Evolutionary conservation across 2,888 invertebrate species (phyloP).

Genomic region (Trypoxylon attenuatum): DNA sequence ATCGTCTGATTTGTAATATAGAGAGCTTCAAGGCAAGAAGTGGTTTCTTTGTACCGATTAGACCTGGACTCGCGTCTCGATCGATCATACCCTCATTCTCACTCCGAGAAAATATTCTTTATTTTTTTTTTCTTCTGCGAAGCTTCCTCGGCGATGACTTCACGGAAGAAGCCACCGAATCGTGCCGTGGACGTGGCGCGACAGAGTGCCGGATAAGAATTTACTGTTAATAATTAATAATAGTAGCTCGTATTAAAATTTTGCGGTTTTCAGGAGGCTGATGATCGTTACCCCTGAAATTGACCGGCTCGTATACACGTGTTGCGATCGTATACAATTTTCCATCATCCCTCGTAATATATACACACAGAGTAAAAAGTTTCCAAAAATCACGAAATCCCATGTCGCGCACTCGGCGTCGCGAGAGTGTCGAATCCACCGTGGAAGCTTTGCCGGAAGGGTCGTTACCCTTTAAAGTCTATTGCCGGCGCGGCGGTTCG

Average conservation of each 20-base stretch:
- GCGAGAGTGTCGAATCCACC: constrained; percentile 13
- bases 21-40: constrained; percentile 75
- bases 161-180: neutral
- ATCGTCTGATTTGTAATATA: constrained; percentile 59
- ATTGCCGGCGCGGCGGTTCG: too few relatives aligned
- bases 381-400: constrained; percentile 34
- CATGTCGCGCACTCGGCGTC: neutral
- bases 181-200: constrained; percentile 21
- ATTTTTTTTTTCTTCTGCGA: constrained; percentile 9
- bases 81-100: constrained; percentile 48
- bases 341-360: constrained; percentile 5
- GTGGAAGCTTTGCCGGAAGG: neutral
- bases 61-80: constrained; percentile 67
- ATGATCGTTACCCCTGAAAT: neutral
- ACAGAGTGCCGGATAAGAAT: constrained; percentile 9
- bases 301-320: constrained; percentile 57
- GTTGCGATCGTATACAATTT: constrained; percentile 63
- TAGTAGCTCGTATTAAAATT: constrained; percentile 6
- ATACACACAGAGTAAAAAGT: constrained; percentile 44
- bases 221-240: constrained; percentile 6
- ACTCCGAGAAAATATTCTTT: constrained; percentile 8
- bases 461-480: too few relatives aligned
- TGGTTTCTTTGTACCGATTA: constrained; percentile 73
- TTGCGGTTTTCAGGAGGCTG: neutral
- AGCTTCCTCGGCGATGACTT: constrained; percentile 4